Base-by-base conservation (phyloP, 2,888 invertebrate genomes). In the Phlogophora meticulosa region DNA sequence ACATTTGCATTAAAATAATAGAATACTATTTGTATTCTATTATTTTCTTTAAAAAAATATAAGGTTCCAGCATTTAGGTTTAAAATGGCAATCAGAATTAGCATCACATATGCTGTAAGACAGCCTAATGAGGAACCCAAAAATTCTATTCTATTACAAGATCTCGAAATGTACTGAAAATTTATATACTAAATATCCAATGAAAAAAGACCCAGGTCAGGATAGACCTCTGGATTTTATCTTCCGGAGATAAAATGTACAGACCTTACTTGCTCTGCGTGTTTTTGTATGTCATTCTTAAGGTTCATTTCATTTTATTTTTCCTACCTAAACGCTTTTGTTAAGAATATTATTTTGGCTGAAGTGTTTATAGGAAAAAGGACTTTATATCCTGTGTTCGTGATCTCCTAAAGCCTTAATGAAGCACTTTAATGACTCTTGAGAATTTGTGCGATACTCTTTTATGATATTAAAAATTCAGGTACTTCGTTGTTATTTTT, bases 401-500 rank as follows among this genome's bases (percentile, higher is more conserved):
- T 28, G 17, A 22, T 22, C 51, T 45, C 60, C 45, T 60, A 36
- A 56, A 74, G 20, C 20, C 20, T 49, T 62, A 67, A 73, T 67
- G 66, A 60, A 57, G 52, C 40, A 78, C 68, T 78, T 73, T 62
- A 76, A 78, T 59, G 78, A 52, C 40, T 49, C 78, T 72, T 62
- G 46, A 67, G 55, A 55, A 15, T 2, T 1, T 13, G 24, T 53
- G 15, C 58, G 10, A 28, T 17, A 28, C n/a, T 62, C n/a, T 53
- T 48, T 32, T 24, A 45, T 42, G 7, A 17, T 58, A 49, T 46
- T 73, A 43, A 55, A 22, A 63, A 56, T 46, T 0, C 22, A 22
- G 7, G 4, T 17, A 4, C 15, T 4, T 11, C 22, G 2, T 24
- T 57, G n/a, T 22, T 56, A 7, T 28, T 0, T 9, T 43, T 24